Base-by-base conservation (phyloP, 2,888 invertebrate species). In the Globia sparganii region DNA sequence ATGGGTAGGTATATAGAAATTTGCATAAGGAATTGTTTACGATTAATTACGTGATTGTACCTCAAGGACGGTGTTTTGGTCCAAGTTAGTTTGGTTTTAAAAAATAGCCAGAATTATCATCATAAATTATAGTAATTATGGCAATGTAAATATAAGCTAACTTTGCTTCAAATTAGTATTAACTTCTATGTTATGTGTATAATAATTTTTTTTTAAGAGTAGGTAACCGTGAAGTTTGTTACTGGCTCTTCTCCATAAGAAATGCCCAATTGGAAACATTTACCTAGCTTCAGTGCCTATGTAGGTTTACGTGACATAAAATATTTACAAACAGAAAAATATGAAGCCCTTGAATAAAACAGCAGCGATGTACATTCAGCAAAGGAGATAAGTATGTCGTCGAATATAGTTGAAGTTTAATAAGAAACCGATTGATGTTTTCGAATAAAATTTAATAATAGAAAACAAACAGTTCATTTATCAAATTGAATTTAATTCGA, bases 11-110 rank as follows among this genome's bases (percentile, higher is more conserved):
- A 67, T 75, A 79, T 11, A 58, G 56, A 72, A 28, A 76, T 82
- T 68, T 85, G 53, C 75, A 70, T 78, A 56, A 67, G 21, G 0
- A 58, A 58, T 68, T 49, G 34, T 67, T 82, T 61, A 62, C 15
- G 8, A 15, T 70, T n/a, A 9, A 53, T 69, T n/a, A 40, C 53
- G 71, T 64, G 69, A 49, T 69, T 75, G 11, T 74, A 28, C 68
- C 68, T 21, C 70, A 80, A 62, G 85, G 75, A 34, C 25, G 43
- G 34, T 5, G 11, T 31, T 13, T 31, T 67, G 64, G 76, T 9
- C 67, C 59, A 40, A 59, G 25, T 68, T 11, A 21, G 31, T 40
- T 34, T 56, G 15, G 18, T 68, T 18, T 11, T 4, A 34, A n/a
- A 46, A 31, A 21, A 68, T 9, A 0, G 15, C 4, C 21, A 9